A percentile compares a stretch with the other conserved stretches of the same genome.
These are phyloP conservation scores for Heliconius erato DNA, from an alignment of 2,888 invertebrate species.

Conservation along the genomic window DNA sequence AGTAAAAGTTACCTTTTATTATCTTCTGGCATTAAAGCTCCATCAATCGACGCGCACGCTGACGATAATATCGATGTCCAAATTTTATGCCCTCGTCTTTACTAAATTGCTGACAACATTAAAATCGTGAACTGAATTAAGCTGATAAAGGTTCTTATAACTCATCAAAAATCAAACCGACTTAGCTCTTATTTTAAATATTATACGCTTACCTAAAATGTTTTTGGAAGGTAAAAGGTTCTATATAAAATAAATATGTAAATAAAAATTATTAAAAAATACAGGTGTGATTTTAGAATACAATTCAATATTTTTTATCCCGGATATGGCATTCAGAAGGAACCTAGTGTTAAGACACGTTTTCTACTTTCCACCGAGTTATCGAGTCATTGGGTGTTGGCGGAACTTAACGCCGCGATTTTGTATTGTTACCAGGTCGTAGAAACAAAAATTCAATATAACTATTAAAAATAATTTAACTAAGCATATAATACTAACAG, in stretches of 20 bases:
- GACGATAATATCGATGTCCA: conserved; percentile 15
- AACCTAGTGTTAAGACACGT: no score
- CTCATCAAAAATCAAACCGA: conserved; percentile 32
- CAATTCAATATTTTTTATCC: neutral
- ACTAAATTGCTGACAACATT: conserved; percentile 16
- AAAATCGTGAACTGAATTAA: conserved; percentile 22
- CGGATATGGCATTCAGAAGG: no score
- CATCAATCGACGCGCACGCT: neutral
- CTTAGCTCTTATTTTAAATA: conserved; percentile 11
- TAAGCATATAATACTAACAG: neutral
- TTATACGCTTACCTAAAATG: neutral
- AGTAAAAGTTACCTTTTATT: neutral
- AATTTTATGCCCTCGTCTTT: conserved; percentile 23
- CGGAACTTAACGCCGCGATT: neutral
- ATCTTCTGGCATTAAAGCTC: neutral
- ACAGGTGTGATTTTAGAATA: neutral
- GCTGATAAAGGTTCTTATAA: conserved; percentile 29
- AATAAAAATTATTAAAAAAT: neutral
- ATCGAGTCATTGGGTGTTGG: no score
- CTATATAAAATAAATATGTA: neutral
- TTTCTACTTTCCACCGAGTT: no score
- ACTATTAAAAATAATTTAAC: neutral
- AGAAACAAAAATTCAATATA: neutral
- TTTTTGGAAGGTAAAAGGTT: neutral
- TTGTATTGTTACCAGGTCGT: neutral